Percentiles rank a stretch among this genome's conserved stretches.
These are phyloP conservation scores for Micronycteris hirsuta DNA, from an alignment of 2,113 vertebrate species.

Conservation along the genomic window DNA sequence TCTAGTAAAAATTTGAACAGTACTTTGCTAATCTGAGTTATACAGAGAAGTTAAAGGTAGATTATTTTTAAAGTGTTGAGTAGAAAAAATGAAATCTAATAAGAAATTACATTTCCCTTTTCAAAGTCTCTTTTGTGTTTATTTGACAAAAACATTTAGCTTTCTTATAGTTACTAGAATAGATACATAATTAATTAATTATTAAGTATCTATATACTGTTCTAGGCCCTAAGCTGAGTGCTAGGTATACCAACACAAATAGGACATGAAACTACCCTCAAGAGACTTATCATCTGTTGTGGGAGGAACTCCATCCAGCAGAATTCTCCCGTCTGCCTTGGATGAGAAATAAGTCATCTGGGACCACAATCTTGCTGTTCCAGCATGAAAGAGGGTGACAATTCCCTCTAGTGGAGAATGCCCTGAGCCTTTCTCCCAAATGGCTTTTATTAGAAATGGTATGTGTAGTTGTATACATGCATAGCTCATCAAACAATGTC, in stretches of 20 bases:
- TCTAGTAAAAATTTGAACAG: background rate
- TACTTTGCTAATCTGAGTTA: background rate
- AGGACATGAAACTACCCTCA: background rate
- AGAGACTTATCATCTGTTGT: background rate
- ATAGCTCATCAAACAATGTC: too few species aligned
- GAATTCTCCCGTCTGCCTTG: too few species aligned
- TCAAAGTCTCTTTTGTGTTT: background rate
- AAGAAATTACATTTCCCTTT: background rate
- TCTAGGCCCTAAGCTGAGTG: background rate
- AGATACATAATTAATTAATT: background rate
- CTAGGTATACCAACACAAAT: background rate
- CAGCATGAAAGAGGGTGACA: too few species aligned
- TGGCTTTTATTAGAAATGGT: too few species aligned
- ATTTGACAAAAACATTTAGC: constrained; percentile 4
- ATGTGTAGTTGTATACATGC: too few species aligned
- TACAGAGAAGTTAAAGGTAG: background rate
- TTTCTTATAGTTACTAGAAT: background rate
- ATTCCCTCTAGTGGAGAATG: too few species aligned
- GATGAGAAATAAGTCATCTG: too few species aligned
- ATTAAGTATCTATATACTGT: background rate
- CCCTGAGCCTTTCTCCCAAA: too few species aligned
- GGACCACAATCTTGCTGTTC: too few species aligned
- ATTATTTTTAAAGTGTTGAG: background rate
- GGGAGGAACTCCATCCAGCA: too few species aligned
- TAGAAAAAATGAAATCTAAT: background rate